Conservation (phyloP, 2,888 invertebrate species). For the Eucera pruinosa region DNA sequence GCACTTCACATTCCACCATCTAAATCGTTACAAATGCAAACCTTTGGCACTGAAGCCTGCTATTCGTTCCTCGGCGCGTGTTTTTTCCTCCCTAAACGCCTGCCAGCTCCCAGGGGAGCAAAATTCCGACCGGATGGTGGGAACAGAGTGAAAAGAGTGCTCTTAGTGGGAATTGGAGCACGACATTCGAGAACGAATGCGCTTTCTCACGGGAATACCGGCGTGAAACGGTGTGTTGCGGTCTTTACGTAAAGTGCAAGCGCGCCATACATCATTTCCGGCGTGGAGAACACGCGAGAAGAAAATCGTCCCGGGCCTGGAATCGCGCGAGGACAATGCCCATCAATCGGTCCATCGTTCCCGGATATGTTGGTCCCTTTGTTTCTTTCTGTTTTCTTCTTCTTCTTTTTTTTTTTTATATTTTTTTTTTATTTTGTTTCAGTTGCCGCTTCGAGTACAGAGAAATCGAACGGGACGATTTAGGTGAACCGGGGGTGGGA, state of each 20-base stretch:
- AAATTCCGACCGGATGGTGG: constrained; percentile 27
- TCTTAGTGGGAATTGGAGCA: constrained; percentile 57
- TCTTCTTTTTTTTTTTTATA: too few relatives aligned
- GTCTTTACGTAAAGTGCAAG: constrained; percentile 54
- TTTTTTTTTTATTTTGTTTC: too few relatives aligned
- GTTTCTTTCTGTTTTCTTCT: background rate
- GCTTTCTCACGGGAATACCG: constrained; percentile 55
- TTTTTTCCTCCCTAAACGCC: background rate
- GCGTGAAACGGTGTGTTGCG: constrained; percentile 37
- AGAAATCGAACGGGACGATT: constrained; percentile 3
- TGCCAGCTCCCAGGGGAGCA: background rate
- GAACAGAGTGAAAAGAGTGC: constrained; percentile 28
- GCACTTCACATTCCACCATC: too few relatives aligned
- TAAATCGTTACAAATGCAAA: background rate
- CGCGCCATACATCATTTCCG: constrained; percentile 40
- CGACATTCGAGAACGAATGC: constrained; percentile 53
- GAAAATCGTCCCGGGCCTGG: background rate
- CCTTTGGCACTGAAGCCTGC: background rate
- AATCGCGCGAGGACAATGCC: background rate
- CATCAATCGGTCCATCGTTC: constrained; percentile 3
- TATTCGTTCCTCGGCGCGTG: background rate
- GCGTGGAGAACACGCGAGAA: background rate
- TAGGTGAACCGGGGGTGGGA: background rate
- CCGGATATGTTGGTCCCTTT: background rate
- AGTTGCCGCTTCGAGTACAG: background rate